These are phyloP conservation scores for Drosophila lutescens DNA, from an alignment of 2,888 invertebrate species.

Conservation along the genomic window DNA sequence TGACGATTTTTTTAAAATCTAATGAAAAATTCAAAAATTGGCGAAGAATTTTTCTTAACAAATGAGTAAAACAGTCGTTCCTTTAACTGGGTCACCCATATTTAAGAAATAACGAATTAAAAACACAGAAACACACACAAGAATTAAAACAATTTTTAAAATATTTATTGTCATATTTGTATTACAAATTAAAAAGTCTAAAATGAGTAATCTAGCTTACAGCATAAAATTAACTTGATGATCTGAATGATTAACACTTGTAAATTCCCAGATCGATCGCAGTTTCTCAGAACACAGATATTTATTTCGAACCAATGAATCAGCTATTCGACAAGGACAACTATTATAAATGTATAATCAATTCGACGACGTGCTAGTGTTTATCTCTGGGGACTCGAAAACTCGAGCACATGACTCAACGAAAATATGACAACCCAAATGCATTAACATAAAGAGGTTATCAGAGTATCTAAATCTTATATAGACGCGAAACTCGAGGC, in stretches of 20 bases:
- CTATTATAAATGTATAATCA: not conserved
- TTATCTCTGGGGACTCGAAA: slow-evolving; percentile 6
- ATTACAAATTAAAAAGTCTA: not conserved
- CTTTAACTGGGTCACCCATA: too few species aligned
- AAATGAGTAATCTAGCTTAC: not conserved
- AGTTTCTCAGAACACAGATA: slow-evolving; percentile 13
- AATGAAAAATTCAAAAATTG: too few species aligned
- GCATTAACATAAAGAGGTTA: slow-evolving; percentile 3
- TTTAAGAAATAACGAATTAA: too few species aligned
- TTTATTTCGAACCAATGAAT: slow-evolving; percentile 2
- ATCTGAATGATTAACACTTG: not conserved
- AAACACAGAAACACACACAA: too few species aligned
- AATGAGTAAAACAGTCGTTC: too few species aligned
- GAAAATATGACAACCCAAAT: slow-evolving; percentile 9
- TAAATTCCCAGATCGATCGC: not conserved
- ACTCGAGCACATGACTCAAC: slow-evolving; percentile 21
- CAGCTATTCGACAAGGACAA: slow-evolving; percentile 14
- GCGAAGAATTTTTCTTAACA: too few species aligned
- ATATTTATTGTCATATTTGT: too few species aligned
- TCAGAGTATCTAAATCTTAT: not conserved
- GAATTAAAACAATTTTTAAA: too few species aligned
- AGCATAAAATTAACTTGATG: not conserved
- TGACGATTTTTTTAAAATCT: too few species aligned
- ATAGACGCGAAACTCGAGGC: slow-evolving; percentile 4
- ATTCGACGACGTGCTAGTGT: not conserved